A percentile compares a stretch with the other conserved stretches of the same genome.
Conservation (phyloP, 2,797 vertebrate genomes). For the Acridotheres tristis region DNA sequence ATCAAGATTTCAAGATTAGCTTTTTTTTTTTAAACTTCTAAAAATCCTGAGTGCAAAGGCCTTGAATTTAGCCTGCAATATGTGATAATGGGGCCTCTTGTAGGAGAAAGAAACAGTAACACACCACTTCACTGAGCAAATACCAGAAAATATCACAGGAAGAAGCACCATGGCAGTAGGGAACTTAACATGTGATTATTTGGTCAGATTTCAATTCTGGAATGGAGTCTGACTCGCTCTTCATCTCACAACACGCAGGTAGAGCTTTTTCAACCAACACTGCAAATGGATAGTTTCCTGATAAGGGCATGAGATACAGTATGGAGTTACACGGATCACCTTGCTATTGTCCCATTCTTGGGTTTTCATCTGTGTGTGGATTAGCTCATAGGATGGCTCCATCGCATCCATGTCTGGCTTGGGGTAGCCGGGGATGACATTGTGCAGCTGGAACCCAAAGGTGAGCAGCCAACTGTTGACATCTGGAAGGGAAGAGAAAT, state of each 20-base stretch:
- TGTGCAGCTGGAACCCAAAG: conserved; percentile 98
- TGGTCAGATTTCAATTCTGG: neutral
- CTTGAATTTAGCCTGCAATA: neutral
- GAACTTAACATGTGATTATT: neutral
- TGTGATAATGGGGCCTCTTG: neutral
- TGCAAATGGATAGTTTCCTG: neutral
- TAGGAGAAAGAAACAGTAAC: neutral
- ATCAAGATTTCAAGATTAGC: neutral
- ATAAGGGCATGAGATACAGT: neutral
- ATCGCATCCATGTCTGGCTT: conserved; percentile 89
- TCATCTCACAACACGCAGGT: neutral
- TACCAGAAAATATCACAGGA: neutral
- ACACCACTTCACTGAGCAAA: neutral
- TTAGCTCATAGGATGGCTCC: conserved; percentile 94
- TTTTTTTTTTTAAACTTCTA: neutral
- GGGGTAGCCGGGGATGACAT: conserved; percentile 95
- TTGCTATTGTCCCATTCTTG: conserved; percentile 99
- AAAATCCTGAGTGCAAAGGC: neutral
- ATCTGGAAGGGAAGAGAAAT: conserved; percentile 81
- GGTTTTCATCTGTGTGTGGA: conserved; percentile 95
- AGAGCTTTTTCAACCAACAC: neutral
- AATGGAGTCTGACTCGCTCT: neutral
- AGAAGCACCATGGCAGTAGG: neutral
- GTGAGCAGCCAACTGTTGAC: conserved; percentile 99
- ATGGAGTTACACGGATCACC: conserved; percentile 74